Evolutionary conservation across 2,797 vertebrate species (phyloP).

Genomic region (Chelmon rostratus): DNA sequence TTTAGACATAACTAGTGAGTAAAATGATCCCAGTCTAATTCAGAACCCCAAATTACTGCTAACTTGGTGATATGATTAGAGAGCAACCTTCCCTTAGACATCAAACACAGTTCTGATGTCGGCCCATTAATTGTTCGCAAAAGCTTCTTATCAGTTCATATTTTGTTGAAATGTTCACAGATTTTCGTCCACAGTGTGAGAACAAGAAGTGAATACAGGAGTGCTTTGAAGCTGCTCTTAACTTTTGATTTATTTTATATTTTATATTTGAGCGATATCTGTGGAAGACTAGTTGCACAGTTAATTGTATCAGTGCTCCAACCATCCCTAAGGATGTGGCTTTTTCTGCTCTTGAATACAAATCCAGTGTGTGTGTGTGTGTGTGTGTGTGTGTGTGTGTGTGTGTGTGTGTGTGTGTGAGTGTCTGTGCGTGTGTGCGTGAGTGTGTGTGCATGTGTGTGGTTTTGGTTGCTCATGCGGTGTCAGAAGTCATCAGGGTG

Average conservation of each 20-base stretch:
- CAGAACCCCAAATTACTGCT: slow-evolving; percentile 71
- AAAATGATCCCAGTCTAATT: slow-evolving; percentile 64
- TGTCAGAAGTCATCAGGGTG: slow-evolving; percentile 88
- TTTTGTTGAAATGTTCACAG: background rate
- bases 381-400: slow-evolving; percentile 24
- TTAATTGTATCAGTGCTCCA: slow-evolving; percentile 48
- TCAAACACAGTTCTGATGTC: slow-evolving; percentile 45
- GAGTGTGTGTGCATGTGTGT: slow-evolving; percentile 28
- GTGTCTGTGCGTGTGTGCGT: slow-evolving; percentile 26
- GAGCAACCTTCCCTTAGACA: slow-evolving; percentile 69
- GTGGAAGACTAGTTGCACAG: slow-evolving; percentile 21
- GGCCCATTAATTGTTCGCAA: slow-evolving; percentile 59
- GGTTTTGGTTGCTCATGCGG: slow-evolving; percentile 74
- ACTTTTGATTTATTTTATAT: too few species aligned
- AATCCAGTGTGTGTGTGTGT: slow-evolving; percentile 28
- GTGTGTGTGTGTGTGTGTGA: slow-evolving; percentile 38
- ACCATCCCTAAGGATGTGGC: slow-evolving; percentile 49
- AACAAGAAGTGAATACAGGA: slow-evolving; percentile 5
- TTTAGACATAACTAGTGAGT: slow-evolving; percentile 67
- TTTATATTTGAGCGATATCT: slow-evolving; percentile 10
- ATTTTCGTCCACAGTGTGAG: background rate
- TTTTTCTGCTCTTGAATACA: slow-evolving; percentile 45
- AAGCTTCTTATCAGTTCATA: slow-evolving; percentile 29
- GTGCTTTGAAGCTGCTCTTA: slow-evolving; percentile 6
- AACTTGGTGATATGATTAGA: slow-evolving; percentile 76